Evolutionary conservation across 2,113 vertebrate species (phyloP), one percentile per base, ranked within the genome.

Genomic region (Daphoenositta chrysoptera): DNA sequence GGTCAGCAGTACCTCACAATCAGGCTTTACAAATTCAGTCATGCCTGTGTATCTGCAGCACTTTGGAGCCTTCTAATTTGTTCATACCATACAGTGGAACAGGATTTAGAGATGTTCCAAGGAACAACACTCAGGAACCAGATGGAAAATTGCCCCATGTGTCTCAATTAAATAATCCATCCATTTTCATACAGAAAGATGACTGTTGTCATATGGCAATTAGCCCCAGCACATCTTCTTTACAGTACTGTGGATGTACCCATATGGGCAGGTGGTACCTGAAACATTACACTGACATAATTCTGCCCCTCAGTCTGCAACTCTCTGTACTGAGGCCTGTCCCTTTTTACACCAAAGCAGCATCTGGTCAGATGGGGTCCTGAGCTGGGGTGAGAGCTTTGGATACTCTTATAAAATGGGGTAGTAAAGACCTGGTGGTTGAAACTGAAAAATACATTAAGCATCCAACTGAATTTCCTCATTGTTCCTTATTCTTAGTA

Each of bases 361-460:
- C 93, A 92, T n/a, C 75, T 63, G 48, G 44, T 86, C 60, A 73
- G 10, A 83, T 21, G 47, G 47, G 15, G 33, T 80, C 75, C 42
- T 80, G 42, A 91, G 45, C 75, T 65, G 70, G 73, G 65, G 20
- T 91, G 78, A 47, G 19, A 45, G 64, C 78, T 95, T 96, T 63
- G 75, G 82, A 88, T 95, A 47, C n/a, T 64, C 51, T 88, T 93
- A 65, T 90, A 95, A 97, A 94, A 86, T 2, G 4, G 6, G 40
- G 26, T 63, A 89, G 64, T 92, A 95, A 96, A 95, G 92, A 86
- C 22, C 42, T 88, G 68, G 44, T 60, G 77, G 39, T 63, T 65
- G 80, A 97, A 96, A 96, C 93, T 93, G 90, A 96, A 96, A 95
- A 96, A 96, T 94, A 68, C 94, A 97, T 96, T 94, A 96, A 80